These are phyloP conservation scores for Zosterops lateralis DNA, from an alignment of 2,113 vertebrate genomes.

Conservation along the genomic window DNA sequence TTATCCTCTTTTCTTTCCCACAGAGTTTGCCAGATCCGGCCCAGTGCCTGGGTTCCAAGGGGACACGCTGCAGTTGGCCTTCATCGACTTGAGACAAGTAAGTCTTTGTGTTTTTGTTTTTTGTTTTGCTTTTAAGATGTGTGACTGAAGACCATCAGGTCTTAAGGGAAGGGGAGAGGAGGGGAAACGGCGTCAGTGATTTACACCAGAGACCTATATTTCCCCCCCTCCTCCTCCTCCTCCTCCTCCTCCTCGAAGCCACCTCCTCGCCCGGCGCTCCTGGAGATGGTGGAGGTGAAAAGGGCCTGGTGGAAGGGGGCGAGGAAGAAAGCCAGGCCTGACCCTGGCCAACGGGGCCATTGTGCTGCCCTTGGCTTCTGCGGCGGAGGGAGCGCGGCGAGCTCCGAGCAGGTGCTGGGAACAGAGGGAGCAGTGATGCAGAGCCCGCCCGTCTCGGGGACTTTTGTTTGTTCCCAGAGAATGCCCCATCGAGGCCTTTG, in stretches of 20 bases:
- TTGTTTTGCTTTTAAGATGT: constrained; percentile 86
- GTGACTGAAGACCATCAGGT: constrained; percentile 87
- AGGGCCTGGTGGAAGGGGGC: constrained; percentile 24
- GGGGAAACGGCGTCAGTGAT: constrained; percentile 70
- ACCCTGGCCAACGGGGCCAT: constrained; percentile 64
- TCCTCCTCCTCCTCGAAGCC: constrained; percentile 39
- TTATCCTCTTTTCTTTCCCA: constrained; percentile 98
- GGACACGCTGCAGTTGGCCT: constrained; percentile 99
- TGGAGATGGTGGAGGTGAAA: constrained; percentile 67
- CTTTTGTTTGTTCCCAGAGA: constrained; percentile 68
- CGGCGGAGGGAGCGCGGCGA: constrained; percentile 21
- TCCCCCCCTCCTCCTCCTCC: neutral
- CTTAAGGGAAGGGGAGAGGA: constrained; percentile 75
- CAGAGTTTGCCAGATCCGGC: constrained; percentile 99
- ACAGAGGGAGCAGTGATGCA: constrained; percentile 63
- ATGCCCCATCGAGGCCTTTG: constrained; percentile 30
- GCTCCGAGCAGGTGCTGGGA: constrained; percentile 69
- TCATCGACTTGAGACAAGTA: constrained; percentile 99
- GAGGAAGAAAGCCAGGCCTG: constrained; percentile 65
- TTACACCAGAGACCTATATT: constrained; percentile 76
- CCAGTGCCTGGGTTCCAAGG: constrained; percentile 99
- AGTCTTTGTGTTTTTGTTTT: constrained; percentile 93
- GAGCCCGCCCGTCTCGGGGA: constrained; percentile 58
- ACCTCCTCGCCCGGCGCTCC: constrained; percentile 65
- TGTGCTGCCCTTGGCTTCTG: constrained; percentile 59